A percentile compares a stretch with the other conserved stretches of the same genome.
These are phyloP conservation scores for Eumeta japonica DNA, from an alignment of 1,140 invertebrate species.

Conservation along the genomic window DNA sequence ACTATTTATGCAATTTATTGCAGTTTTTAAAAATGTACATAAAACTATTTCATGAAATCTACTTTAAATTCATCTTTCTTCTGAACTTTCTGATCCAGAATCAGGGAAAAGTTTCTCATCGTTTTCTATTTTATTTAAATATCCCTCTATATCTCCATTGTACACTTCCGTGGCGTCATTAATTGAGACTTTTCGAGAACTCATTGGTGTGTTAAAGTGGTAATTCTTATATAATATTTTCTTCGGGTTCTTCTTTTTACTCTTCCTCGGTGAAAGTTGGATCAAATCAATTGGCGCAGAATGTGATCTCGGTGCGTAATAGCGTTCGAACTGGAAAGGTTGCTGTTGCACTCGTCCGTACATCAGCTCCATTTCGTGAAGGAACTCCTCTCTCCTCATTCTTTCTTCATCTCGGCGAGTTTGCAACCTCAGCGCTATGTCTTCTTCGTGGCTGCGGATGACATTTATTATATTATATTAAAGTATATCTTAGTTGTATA, in stretches of 20 bases:
- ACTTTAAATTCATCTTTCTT: slow-evolving; percentile 10
- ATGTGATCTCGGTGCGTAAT: slow-evolving; percentile 60
- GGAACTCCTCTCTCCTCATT: slow-evolving; percentile 65
- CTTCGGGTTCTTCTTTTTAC: slow-evolving; percentile 22
- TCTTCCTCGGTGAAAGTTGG: slow-evolving; percentile 34
- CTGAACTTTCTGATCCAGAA: slow-evolving; percentile 25
- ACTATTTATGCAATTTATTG: not conserved
- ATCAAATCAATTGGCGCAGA: slow-evolving; percentile 23
- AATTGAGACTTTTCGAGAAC: slow-evolving; percentile 51
- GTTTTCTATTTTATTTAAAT: slow-evolving; percentile 39
- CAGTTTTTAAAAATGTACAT: too few relatives aligned
- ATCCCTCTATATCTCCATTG: slow-evolving; percentile 45
- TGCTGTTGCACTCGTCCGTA: slow-evolving; percentile 66
- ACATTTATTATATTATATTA: not conserved
- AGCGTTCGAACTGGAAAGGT: slow-evolving; percentile 69
- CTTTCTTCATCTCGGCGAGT: slow-evolving; percentile 66
- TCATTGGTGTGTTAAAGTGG: slow-evolving; percentile 19
- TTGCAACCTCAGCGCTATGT: slow-evolving; percentile 64
- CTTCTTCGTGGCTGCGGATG: slow-evolving; percentile 62
- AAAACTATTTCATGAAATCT: too few relatives aligned
- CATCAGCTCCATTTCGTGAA: slow-evolving; percentile 71
- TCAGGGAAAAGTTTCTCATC: slow-evolving; percentile 30
- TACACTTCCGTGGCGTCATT: slow-evolving; percentile 58
- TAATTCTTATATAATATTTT: slow-evolving; percentile 36
- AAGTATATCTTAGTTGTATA: not conserved